These are phyloP conservation scores for Pleuronectes platessa DNA, from an alignment of 2,113 vertebrate species.

Conservation along the genomic window DNA sequence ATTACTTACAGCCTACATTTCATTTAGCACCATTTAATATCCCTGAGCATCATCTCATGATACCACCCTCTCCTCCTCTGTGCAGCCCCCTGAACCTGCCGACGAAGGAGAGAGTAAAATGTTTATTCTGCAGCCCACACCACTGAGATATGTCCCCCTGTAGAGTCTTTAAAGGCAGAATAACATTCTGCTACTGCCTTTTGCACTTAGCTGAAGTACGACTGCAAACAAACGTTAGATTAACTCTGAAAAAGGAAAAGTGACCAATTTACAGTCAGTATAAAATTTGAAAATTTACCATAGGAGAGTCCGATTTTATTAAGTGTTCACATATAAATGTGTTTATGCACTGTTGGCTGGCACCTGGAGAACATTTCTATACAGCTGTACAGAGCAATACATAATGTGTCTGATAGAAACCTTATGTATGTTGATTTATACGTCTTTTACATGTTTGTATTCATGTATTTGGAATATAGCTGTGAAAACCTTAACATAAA, in stretches of 20 bases:
- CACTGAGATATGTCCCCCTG: conserved; percentile 51
- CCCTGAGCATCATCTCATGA: conserved; percentile 2
- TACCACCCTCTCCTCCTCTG: conserved; percentile 8
- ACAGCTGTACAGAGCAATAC: background rate
- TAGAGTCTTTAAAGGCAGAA: conserved; percentile 56
- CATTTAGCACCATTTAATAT: conserved; percentile 48
- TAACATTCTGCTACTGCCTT: conserved; percentile 30
- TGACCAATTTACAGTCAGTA: conserved; percentile 5
- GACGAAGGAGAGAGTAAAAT: conserved; percentile 40
- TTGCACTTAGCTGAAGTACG: conserved; percentile 17
- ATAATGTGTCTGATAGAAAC: background rate
- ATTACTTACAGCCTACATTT: conserved; percentile 50
- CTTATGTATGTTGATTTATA: background rate
- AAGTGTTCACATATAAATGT: conserved; percentile 28
- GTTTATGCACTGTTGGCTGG: conserved; percentile 10
- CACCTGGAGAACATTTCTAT: conserved; percentile 25
- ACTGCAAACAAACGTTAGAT: conserved; percentile 36
- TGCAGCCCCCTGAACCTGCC: conserved; percentile 34
- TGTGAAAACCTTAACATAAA: background rate
- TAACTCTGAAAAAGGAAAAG: conserved; percentile 12
- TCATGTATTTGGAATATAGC: background rate
- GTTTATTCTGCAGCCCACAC: conserved; percentile 54
- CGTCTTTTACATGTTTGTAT: background rate
- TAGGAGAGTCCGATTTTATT: conserved; percentile 5
- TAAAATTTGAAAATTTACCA: conserved; percentile 20